Evolutionary conservation across 2,113 vertebrate species (phyloP), one percentile per base, ranked within the genome.

Genomic region (Laticauda colubrina): DNA sequence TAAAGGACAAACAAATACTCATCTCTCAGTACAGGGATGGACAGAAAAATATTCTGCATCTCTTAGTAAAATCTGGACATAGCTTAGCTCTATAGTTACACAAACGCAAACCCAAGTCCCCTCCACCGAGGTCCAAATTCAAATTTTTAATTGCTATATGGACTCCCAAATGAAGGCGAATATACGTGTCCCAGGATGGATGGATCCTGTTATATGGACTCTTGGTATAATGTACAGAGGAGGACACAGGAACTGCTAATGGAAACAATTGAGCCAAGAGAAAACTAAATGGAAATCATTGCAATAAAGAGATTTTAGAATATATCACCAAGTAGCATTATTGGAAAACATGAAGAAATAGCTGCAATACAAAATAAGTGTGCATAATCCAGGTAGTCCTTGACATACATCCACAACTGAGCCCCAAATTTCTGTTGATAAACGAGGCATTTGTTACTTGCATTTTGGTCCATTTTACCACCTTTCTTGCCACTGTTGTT

Each of bases 221-320:
- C 64, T 69, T n/a, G 12, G 12, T n/a, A 69, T 69, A 69, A 15
- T n/a, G 14, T 15, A 69, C 64, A 15, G 4, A 69, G 64, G 12
- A 69, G 64, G 29, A 69, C 64, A 69, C 5, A 12, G 61, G 12
- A 69, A 34, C 5, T 34, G 29, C 64, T 69, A 34, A 34, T 34
- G 1, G 29, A 69, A 69, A 34, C 29, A 69, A n/a, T 0, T 14
- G 14, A 69, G 64, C 29, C n/a, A 34, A 56, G 61, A 51, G 24
- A 39, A 92, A 92, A 92, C 61, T 69, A 92, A 55, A 88, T 88
- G 55, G 9, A 81, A 61, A 56, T 56, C 34, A 56, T 89, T n/a
- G 34, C 87, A 89, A 39, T 57, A 89, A 45, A 45, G 4, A 45
- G 5, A 89, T 89, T 87, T 92, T 89, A n/a, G 9, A 56, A 53